Evolutionary conservation across 2,113 vertebrate genomes (phyloP).

Genomic region (Leptobrachium ailaonicum): DNA sequence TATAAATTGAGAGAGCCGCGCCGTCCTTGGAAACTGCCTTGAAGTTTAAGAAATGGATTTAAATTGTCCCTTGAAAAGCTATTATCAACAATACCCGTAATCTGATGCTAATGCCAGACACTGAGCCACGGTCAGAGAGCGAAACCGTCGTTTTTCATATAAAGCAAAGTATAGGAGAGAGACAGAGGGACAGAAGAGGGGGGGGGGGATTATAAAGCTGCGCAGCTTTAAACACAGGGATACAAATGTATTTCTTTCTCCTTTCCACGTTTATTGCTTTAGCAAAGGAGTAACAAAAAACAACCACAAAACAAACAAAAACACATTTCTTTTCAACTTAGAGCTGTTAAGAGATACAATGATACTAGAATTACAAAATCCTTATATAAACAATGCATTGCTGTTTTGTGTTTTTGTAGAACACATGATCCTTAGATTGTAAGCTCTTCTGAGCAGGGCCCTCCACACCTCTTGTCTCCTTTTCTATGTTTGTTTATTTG

Average conservation of each 20-base stretch:
- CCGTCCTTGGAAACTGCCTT: constrained; percentile 10
- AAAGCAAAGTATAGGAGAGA: not conserved
- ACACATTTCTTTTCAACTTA: no score
- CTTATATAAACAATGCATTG: no score
- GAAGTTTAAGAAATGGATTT: constrained; percentile 47
- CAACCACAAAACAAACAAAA: no score
- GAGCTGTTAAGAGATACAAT: no score
- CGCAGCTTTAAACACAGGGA: not conserved
- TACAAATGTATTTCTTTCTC: constrained; percentile 2
- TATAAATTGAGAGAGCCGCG: constrained; percentile 4
- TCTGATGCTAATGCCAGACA: constrained; percentile 15
- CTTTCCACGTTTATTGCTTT: not conserved
- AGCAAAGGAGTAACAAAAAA: no score
- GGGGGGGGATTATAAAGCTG: not conserved
- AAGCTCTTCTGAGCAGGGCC: no score
- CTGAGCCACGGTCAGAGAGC: not conserved
- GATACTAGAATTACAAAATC: no score
- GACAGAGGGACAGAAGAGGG: not conserved
- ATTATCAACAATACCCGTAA: constrained; percentile 30
- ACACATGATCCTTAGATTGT: no score
- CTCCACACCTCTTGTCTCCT: no score
- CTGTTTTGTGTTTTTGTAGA: no score
- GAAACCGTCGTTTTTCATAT: not conserved
- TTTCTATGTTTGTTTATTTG: no score
- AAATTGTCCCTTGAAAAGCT: constrained; percentile 37